Evolutionary conservation across 2,113 vertebrate species (phyloP), one percentile per base, ranked within the genome.

Genomic region (Larimichthys polyactis): DNA sequence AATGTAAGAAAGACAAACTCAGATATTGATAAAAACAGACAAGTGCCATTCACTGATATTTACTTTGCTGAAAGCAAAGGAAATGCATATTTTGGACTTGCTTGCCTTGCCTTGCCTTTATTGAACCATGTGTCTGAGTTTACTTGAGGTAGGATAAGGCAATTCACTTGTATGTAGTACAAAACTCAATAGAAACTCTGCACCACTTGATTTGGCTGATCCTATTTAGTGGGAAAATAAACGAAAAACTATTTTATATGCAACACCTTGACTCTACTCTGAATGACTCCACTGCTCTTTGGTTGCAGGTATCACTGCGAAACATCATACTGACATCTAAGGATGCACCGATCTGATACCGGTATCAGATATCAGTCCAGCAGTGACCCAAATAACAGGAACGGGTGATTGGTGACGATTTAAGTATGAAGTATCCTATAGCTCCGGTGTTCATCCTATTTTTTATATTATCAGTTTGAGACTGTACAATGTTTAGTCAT

Each of bases 241-340:
- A 36, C 6, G 7, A 36, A 36, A 32, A 7, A 36, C 12, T 48
- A 22, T 57, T 71, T 58, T 44, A 49, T 7, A 15, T 44, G 40
- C 63, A 4, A 79, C 75, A 59, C 43, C 10, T 0, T 55, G 57
- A 65, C 40, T 57, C 62, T 43, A 1, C 0, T 81, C 32, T 29
- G 32, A 20, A 78, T 57, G 54, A 72, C 51, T 69, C 66, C 19
- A 11, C 43, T 48, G 24, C 63, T 55, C 19, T 63, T 43, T 15
- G 1, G 76, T 68, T 40, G 4, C 20, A 55, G 22, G 27, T 19
- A 58, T 81, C 19, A 11, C 0, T 17, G 44, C 43, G n/a, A 68
- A 43, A 64, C 36, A 22, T 58, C 49, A 32, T 36, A 54, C 55
- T 62, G 65, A n/a, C 48, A 48, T 40, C 36, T 40, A 9, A 6